These are phyloP conservation scores for Rhombomys opimus DNA, from an alignment of 2,113 vertebrate genomes.

Conservation along the genomic window DNA sequence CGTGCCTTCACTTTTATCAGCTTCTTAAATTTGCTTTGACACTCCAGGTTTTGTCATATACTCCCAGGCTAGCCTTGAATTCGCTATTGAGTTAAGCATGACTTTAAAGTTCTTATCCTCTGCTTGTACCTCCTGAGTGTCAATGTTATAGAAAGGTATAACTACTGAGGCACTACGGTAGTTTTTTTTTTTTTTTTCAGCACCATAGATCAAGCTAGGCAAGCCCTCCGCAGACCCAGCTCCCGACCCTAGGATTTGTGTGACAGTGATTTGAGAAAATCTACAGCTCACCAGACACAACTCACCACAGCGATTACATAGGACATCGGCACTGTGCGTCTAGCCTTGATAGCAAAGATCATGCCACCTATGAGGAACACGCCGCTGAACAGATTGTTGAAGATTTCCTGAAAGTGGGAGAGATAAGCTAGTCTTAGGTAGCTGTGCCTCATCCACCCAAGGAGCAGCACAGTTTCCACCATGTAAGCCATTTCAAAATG, in stretches of 20 bases:
- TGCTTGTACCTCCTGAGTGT: not conserved
- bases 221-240: not conserved
- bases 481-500: not conserved
- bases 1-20: not conserved
- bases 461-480: not conserved
- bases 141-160: not conserved
- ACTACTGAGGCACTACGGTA: not conserved
- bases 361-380: not conserved
- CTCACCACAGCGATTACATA: conserved; percentile 64
- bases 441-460: not conserved
- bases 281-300: not conserved
- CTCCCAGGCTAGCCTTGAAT: not conserved
- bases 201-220: not conserved
- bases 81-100: not conserved
- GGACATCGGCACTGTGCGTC: accelerated
- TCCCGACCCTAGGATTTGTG: not conserved
- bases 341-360: accelerated
- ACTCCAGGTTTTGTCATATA: not conserved
- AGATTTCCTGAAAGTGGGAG: conserved; percentile 67
- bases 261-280: not conserved
- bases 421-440: not conserved
- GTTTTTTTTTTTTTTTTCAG: not conserved
- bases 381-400: conserved; percentile 58
- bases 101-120: not conserved
- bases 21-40: not conserved